These are phyloP conservation scores for Antheraea pernyi DNA, from an alignment of 1,140 invertebrate genomes.

Conservation along the genomic window DNA sequence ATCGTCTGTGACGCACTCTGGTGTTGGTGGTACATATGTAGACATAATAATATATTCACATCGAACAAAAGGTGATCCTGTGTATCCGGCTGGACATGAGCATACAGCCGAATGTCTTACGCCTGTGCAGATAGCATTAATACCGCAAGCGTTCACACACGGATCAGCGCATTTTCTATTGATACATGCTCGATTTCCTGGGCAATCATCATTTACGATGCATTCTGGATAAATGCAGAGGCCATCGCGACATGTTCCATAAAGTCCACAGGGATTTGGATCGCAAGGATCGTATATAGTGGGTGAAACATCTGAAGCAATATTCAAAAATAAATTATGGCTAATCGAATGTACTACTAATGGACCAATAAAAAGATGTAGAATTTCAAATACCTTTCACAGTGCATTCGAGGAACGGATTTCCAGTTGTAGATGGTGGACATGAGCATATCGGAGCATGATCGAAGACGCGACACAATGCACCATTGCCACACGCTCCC, in stretches of 20 bases:
- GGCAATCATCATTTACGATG: slow-evolving; percentile 90
- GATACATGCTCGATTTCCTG: slow-evolving; percentile 89
- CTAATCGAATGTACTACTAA: no score
- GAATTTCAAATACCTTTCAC: slow-evolving; percentile 54
- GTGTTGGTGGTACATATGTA: slow-evolving; percentile 78
- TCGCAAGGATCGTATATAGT: slow-evolving; percentile 85
- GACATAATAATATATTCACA: slow-evolving; percentile 80
- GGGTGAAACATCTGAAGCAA: slow-evolving; percentile 24
- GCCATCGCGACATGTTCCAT: slow-evolving; percentile 89
- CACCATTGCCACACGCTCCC: slow-evolving; percentile 85
- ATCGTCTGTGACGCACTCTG: slow-evolving; percentile 88
- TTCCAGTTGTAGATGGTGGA: slow-evolving; percentile 83
- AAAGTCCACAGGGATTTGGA: slow-evolving; percentile 88
- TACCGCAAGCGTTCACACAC: slow-evolving; percentile 88
- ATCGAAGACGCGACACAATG: slow-evolving; percentile 85
- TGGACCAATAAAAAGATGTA: no score
- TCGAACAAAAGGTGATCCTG: slow-evolving; percentile 88
- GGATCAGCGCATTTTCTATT: slow-evolving; percentile 90
- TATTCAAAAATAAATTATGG: not conserved
- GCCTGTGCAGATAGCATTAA: slow-evolving; percentile 90
- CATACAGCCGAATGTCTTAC: slow-evolving; percentile 91
- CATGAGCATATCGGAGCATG: slow-evolving; percentile 91
- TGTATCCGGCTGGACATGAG: slow-evolving; percentile 82
- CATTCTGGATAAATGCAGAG: slow-evolving; percentile 92
- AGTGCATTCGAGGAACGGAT: slow-evolving; percentile 87